Conservation (phyloP, 2,888 invertebrate genomes). For the Therioaphis trifolii region DNA sequence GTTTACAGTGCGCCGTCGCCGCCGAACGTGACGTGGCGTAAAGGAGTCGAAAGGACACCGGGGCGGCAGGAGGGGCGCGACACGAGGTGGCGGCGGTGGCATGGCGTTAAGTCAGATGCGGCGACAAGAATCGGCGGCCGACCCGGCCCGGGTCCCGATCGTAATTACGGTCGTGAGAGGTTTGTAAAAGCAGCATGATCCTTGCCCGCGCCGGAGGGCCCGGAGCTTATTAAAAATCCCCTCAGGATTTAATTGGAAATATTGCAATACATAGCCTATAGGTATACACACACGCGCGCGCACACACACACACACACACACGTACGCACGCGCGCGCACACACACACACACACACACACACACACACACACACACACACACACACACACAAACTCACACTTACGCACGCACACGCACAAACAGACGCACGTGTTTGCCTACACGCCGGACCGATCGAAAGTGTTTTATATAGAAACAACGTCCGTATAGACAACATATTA, state of each 20-base stretch:
- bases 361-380: too few species aligned
- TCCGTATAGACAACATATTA: neutral
- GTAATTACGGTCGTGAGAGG: slow-evolving; percentile 52
- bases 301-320: neutral
- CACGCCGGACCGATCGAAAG: neutral
- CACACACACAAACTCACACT: neutral
- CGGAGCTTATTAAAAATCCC: slow-evolving; percentile 55
- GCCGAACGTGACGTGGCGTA: neutral
- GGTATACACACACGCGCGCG: neutral
- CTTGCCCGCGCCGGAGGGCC: slow-evolving; percentile 13
- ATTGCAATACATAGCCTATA: slow-evolving; percentile 5
- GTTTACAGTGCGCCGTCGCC: neutral
- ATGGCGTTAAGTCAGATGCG: slow-evolving; percentile 1
- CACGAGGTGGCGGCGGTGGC: neutral
- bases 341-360: too few species aligned
- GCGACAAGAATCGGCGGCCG: slow-evolving; percentile 52
- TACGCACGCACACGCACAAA: neutral
- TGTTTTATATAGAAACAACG: neutral
- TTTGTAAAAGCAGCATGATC: slow-evolving; percentile 47
- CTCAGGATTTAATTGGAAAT: slow-evolving; percentile 54
- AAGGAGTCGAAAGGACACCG: neutral
- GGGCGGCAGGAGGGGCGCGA: neutral
- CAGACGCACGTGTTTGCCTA: neutral
- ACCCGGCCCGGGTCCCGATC: neutral
- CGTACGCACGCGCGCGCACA: neutral